phyloP scores from a whole-genome alignment of 2,888 invertebrate genomes.

The Griposia aprilina region DNA sequence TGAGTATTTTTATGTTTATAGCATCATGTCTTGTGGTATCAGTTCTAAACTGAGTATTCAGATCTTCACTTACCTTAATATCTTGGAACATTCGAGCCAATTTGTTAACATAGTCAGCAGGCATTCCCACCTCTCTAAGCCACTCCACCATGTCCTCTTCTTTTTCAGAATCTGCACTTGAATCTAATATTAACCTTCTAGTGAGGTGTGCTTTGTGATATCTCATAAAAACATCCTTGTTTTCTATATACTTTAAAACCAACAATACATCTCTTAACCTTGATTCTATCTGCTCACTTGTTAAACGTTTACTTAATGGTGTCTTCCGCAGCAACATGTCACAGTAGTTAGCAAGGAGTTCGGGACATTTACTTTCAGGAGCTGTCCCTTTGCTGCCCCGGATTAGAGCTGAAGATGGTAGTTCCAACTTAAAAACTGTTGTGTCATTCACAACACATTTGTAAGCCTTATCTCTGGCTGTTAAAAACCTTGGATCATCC shows the following conservation, averaged over 20 bases:
- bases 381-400: slow-evolving; percentile 92
- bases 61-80: slow-evolving; percentile 99
- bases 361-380: slow-evolving; percentile 99
- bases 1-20: slow-evolving; percentile 99
- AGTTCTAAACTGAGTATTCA: slow-evolving; percentile 97
- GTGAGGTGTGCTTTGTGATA: slow-evolving; percentile 99
- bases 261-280: slow-evolving; percentile 98
- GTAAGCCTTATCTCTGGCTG: slow-evolving; percentile 99
- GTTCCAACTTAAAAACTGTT: slow-evolving; percentile 95
- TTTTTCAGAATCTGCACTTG: slow-evolving; percentile 99
- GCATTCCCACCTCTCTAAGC: slow-evolving; percentile 99
- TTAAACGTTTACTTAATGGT: slow-evolving; percentile 98
- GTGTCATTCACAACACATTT: slow-evolving; percentile 99
- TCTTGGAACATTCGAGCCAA: slow-evolving; percentile 99
- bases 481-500: slow-evolving; percentile 99
- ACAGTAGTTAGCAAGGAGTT: slow-evolving; percentile 99
- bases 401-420: slow-evolving; percentile 91
- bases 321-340: slow-evolving; percentile 99
- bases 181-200: slow-evolving; percentile 97
- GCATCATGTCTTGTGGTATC: slow-evolving; percentile 95
- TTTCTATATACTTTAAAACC: slow-evolving; percentile 99
- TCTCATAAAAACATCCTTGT: slow-evolving; percentile 99
- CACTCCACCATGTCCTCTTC: slow-evolving; percentile 99
- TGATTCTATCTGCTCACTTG: slow-evolving; percentile 98
- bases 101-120: slow-evolving; percentile 99